These are phyloP conservation scores for Osmerus eperlanus DNA, from an alignment of 2,113 vertebrate species.

Conservation along the genomic window DNA sequence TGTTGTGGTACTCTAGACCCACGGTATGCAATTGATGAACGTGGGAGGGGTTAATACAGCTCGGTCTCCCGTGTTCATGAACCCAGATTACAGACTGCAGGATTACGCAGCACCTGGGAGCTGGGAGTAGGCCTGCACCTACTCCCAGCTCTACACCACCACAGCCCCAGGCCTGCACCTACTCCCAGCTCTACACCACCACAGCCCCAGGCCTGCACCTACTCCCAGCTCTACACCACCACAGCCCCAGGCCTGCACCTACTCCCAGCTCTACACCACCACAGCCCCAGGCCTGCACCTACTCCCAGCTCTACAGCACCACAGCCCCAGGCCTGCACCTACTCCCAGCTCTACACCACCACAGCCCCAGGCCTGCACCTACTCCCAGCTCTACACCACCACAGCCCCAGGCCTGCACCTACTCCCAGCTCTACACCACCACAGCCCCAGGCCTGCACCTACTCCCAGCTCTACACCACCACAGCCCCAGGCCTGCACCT, in stretches of 20 bases:
- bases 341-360: neutral
- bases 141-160: neutral
- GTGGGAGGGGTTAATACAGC: no score
- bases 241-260: neutral
- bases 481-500: neutral
- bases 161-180: neutral
- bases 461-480: neutral
- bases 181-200: neutral
- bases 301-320: neutral
- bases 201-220: neutral
- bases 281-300: neutral
- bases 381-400: neutral
- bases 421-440: neutral
- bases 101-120: constrained; percentile 13
- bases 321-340: neutral
- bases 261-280: neutral
- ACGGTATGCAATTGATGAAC: no score
- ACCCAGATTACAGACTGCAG: no score
- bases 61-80: no score
- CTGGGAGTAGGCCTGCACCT: no score
- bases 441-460: neutral
- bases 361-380: neutral
- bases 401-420: neutral
- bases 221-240: neutral
- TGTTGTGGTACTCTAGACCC: no score